phyloP scores from a whole-genome alignment of 1,140 invertebrate species.

The Triops cancriformis region DNA sequence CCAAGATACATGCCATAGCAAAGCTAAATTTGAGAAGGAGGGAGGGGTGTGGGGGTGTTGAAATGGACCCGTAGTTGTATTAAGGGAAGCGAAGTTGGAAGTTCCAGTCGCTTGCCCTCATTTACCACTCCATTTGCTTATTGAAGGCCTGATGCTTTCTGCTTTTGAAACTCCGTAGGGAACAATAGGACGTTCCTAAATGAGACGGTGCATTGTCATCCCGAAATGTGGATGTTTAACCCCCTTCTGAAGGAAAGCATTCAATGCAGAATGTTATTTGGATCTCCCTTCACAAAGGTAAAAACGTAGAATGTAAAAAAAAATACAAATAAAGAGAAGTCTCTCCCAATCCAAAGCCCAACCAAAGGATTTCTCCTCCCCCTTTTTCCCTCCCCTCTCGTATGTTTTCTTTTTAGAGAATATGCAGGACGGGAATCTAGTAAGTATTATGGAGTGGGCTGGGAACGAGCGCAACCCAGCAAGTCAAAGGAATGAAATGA shows the following conservation, averaged over 20 bases:
- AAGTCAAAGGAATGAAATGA: neutral
- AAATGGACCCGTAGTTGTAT: neutral
- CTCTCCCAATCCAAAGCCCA: neutral
- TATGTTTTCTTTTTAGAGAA: neutral
- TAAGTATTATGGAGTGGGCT: constrained; percentile 13
- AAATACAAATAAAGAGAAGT: neutral
- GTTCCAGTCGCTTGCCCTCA: constrained; percentile 8
- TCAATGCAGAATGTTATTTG: neutral
- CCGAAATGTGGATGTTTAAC: constrained; percentile 10
- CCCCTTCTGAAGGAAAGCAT: neutral
- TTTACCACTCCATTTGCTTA: constrained; percentile 14
- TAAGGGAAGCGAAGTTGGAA: neutral
- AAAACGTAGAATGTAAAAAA: constrained; percentile 14
- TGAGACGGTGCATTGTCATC: constrained; percentile 4
- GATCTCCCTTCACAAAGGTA: neutral
- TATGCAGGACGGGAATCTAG: neutral
- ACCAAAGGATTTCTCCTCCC: neutral
- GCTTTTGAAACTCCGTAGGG: constrained; percentile 1
- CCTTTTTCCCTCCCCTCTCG: no score
- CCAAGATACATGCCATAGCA: neutral
- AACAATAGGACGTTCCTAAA: constrained; percentile 7
- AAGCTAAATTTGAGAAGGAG: neutral
- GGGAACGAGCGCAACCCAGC: neutral
- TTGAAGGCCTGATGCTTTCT: constrained; percentile 13
- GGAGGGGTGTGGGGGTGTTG: neutral